Base-by-base conservation (phyloP, 1,140 invertebrate species). In the Halyomorpha halys region DNA sequence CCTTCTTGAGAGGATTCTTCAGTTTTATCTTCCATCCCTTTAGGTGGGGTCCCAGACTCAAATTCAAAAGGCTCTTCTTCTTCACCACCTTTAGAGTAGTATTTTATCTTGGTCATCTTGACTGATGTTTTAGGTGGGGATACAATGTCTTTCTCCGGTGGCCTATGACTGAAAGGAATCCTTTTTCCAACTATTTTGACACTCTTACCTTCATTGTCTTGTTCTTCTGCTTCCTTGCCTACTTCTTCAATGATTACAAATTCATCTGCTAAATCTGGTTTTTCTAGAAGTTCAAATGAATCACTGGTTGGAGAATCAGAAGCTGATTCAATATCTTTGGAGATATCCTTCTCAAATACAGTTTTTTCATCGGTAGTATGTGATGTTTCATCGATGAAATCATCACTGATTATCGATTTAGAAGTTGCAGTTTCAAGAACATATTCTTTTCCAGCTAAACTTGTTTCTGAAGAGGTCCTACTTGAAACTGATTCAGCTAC, bases 171-270 rank as follows among this genome's bases (percentile, higher is more conserved):
- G 34, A 6, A 39, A 64, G 23, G 14, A 80, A 79, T 74, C 23
- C 66, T 64, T 61, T 67, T 66, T 65, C 76, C 75, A 18, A 27
- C 59, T 60, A 90, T 90, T 61, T 79, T 77, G 15, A 90, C 80
- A 71, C 86, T 87, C 76, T 90, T 88, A 5, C 87, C 88, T 76
- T 90, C 88, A 0, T 81, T 77, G 72, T 90, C 88, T 63, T 80
- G 82, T 76, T 91, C 89, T 68, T 84, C 80, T 1, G 87, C 89
- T 76, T 90, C 87, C 71, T 85, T 87, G 1, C 84, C 88, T 21
- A 91, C 87, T 74, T 91, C 89, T 75, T 90, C 88, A 64, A 90
- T 86, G 0, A 91, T 86, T 0, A 91, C 86, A 73, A 90, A 91
- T 70, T 91, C 89, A 72, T 91, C 89, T 65, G 88, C 87, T 64